These are phyloP conservation scores for Ictalurus furcatus DNA, from an alignment of 2,113 vertebrate species.

Conservation along the genomic window DNA sequence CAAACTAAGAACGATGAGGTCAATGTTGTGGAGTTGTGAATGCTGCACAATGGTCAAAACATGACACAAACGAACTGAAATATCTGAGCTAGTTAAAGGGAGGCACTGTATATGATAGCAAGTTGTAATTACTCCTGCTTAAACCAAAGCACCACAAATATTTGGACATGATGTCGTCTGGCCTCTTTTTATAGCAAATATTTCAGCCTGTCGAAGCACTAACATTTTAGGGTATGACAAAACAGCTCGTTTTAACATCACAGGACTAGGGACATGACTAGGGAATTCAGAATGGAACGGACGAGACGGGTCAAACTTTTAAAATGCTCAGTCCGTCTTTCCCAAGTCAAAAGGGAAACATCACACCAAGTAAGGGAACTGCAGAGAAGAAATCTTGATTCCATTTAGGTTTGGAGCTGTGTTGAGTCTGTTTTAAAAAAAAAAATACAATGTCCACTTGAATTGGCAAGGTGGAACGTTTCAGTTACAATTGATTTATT, in stretches of 20 bases:
- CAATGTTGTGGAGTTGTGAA: conserved; percentile 6
- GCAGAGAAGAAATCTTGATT: neutral
- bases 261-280: neutral
- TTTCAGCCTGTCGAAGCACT: neutral
- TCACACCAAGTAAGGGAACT: neutral
- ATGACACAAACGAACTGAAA: neutral
- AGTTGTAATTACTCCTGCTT: neutral
- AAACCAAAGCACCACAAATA: neutral
- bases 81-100: conserved; percentile 3
- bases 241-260: neutral
- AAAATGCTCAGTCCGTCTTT: neutral
- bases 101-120: neutral
- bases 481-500: neutral
- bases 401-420: conserved; percentile 35
- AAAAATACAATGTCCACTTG: neutral
- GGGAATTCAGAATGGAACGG: neutral
- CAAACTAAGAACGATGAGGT: conserved; percentile 10
- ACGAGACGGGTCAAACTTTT: neutral
- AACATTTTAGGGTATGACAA: neutral
- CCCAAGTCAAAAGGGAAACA: neutral
- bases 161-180: neutral
- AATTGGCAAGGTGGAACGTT: neutral
- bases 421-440: neutral
- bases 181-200: neutral
- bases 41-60: neutral